phyloP scores from a whole-genome alignment of 1,140 invertebrate species.

The Calephelis nemesis region DNA sequence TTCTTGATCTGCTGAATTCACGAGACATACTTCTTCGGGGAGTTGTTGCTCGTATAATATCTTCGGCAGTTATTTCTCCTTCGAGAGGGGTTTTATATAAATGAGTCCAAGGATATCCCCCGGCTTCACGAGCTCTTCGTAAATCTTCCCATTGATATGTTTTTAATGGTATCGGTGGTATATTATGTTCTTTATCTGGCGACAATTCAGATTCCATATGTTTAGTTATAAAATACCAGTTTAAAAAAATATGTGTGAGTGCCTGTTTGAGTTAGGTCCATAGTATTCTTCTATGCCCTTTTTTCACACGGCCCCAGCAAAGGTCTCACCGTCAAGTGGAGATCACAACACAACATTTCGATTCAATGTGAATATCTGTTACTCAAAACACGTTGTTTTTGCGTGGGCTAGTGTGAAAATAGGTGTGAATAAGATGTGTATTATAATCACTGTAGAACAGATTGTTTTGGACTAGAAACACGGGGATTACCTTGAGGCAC shows the following conservation, averaged over 20 bases:
- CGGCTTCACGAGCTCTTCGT: constrained; percentile 79
- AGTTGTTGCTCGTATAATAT: constrained; percentile 65
- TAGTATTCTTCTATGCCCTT: constrained; percentile 38
- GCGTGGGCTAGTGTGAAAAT: constrained; percentile 77
- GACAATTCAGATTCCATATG: constrained; percentile 76
- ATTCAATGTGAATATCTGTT: constrained; percentile 62
- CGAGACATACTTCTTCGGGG: constrained; percentile 74
- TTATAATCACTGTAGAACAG: constrained; percentile 55
- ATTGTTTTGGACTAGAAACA: constrained; percentile 61
- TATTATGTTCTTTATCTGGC: constrained; percentile 70
- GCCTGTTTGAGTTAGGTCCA: constrained; percentile 38
- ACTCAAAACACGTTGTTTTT: constrained; percentile 73
- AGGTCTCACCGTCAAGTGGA: constrained; percentile 63
- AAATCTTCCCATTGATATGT: constrained; percentile 88
- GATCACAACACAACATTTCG: constrained; percentile 76
- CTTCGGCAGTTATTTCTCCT: constrained; percentile 76
- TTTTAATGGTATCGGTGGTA: constrained; percentile 81
- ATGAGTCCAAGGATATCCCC: constrained; percentile 86
- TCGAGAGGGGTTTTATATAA: constrained; percentile 79
- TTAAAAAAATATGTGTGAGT: constrained; percentile 35
- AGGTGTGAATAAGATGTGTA: constrained; percentile 75
- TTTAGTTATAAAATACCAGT: constrained; percentile 47
- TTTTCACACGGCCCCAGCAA: constrained; percentile 60
- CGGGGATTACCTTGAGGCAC: constrained; percentile 63
- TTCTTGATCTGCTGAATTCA: constrained; percentile 66